phyloP scores from a whole-genome alignment of 2,888 invertebrate species.

The Opisthograptis luteolata region DNA sequence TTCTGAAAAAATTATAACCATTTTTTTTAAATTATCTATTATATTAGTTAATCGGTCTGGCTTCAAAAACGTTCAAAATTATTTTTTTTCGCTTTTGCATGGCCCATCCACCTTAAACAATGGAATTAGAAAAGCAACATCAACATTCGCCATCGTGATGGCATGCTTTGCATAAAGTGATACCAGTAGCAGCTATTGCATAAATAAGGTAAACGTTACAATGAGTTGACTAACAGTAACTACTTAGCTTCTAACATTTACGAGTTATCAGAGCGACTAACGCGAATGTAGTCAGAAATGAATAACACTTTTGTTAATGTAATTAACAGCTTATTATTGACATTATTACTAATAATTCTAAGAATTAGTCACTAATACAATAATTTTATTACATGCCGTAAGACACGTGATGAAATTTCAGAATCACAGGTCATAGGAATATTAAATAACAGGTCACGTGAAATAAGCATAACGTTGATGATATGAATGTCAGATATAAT shows the following conservation, averaged over 20 bases:
- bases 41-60: too few species aligned
- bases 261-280: conserved; percentile 23
- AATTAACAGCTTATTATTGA: too few species aligned
- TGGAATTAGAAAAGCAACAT: too few species aligned
- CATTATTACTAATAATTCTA: background rate
- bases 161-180: background rate
- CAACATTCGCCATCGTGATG: background rate
- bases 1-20: too few species aligned
- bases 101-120: too few species aligned
- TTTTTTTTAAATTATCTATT: too few species aligned
- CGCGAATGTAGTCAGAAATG: conserved; percentile 3
- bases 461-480: background rate
- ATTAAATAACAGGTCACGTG: background rate
- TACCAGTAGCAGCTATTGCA: conserved; percentile 2
- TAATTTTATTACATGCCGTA: background rate
- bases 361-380: background rate
- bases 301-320: conserved; percentile 8
- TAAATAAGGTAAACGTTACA: conserved; percentile 15
- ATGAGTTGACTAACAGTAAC: conserved; percentile 14
- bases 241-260: conserved; percentile 3
- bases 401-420: conserved; percentile 6
- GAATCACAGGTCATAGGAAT: conserved; percentile 11
- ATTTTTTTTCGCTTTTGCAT: too few species aligned
- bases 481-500: conserved; percentile 21
- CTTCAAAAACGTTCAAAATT: too few species aligned